A percentile compares a stretch with the other conserved stretches of the same genome.
These are phyloP conservation scores for Ictalurus punctatus DNA, from an alignment of 2,113 vertebrate species.

Conservation along the genomic window DNA sequence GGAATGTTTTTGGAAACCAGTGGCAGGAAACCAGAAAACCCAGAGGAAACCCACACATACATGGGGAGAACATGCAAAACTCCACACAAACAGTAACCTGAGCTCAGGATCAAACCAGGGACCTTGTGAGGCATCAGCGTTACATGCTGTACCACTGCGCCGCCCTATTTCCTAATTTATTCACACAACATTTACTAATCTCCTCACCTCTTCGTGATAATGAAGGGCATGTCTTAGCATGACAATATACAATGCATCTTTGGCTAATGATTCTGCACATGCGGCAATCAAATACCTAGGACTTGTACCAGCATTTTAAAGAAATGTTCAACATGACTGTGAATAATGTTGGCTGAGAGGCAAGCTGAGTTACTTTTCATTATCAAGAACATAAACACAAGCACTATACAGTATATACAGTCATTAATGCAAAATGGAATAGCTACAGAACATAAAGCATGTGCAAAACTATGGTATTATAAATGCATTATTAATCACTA, in stretches of 20 bases:
- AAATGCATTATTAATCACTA: too few relatives aligned
- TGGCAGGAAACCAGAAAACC: neutral
- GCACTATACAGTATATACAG: too few relatives aligned
- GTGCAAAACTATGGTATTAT: too few relatives aligned
- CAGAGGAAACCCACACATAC: neutral
- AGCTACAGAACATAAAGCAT: too few relatives aligned
- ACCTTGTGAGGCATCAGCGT: neutral
- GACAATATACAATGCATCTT: neutral
- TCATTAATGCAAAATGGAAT: too few relatives aligned
- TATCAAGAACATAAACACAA: neutral
- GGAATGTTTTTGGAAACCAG: neutral
- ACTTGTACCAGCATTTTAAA: neutral
- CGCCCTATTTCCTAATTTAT: neutral
- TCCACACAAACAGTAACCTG: neutral
- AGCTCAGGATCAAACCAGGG: neutral
- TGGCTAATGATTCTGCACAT: neutral
- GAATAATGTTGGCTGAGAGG: neutral
- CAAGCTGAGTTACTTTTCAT: neutral
- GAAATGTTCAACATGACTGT: neutral
- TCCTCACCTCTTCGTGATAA: neutral
- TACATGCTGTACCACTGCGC: neutral
- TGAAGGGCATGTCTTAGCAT: neutral
- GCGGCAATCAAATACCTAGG: neutral
- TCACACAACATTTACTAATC: neutral
- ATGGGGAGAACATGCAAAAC: neutral